These are phyloP conservation scores for Protophormia terraenovae DNA, from an alignment of 2,888 invertebrate genomes.

Conservation along the genomic window DNA sequence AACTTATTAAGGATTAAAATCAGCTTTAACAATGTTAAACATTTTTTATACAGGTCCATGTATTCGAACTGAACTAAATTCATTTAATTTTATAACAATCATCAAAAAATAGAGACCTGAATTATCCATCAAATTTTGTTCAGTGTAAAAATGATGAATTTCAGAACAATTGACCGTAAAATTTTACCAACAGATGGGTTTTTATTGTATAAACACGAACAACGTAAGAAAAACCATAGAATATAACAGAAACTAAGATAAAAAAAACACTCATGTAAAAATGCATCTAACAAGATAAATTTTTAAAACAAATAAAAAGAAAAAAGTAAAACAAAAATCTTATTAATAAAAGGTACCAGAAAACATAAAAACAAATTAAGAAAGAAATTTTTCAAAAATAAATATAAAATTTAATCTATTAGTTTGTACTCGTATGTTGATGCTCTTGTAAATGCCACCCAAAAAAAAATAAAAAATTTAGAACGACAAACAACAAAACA, in stretches of 20 bases:
- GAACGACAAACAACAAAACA: constrained; percentile 1
- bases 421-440: neutral
- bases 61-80: too few relatives aligned
- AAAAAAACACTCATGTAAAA: neutral
- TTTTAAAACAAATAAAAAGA: neutral
- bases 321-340: neutral
- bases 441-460: neutral
- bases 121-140: too few relatives aligned
- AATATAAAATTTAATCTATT: neutral
- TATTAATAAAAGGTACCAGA: neutral
- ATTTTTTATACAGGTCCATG: too few relatives aligned
- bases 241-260: too few relatives aligned
- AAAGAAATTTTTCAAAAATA: neutral
- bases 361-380: neutral
- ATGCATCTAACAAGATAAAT: neutral
- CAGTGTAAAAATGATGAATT: constrained; percentile 5
- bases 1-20: too few relatives aligned
- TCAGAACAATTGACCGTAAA: neutral
- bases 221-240: neutral
- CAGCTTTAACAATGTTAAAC: too few relatives aligned
- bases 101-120: too few relatives aligned
- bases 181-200: neutral
- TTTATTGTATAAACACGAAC: neutral
- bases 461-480: neutral
- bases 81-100: too few relatives aligned